Base-by-base conservation (phyloP, 2,888 invertebrate species). In the Atethmia centrago region DNA sequence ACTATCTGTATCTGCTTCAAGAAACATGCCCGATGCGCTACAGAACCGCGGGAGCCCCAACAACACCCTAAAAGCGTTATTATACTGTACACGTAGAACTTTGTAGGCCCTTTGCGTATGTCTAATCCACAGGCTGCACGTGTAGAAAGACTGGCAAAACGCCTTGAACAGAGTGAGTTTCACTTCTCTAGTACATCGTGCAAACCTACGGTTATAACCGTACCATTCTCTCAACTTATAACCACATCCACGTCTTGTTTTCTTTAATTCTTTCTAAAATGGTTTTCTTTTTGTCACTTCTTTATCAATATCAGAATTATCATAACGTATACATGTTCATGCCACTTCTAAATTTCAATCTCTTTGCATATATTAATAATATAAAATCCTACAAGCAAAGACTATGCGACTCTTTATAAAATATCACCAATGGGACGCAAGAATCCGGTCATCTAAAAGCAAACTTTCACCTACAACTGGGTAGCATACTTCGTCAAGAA, bases 401-500 rank as follows among this genome's bases (percentile, higher is more conserved):
- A 74, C 62, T 58, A 78, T 66, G 51, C 40, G 53, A 67, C 55
- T 71, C 65, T 69, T 74, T 68, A 68, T 80, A 72, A 91, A 91
- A 91, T 86, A 89, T 82, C 86, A 83, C 86, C 84, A 85, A 88
- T 77, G 79, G 86, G 78, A 90, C 88, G 88, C 88, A 88, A 91
- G 90, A 92, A 92, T 89, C 87, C 89, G 88, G 87, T 89, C 89
- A 84, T 81, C 88, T 88, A 88, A 92, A 93, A 92, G 87, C 92
- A 94, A 95, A 95, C 92, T 95, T 95, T 85, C 88, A 88, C 81
- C 81, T 86, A 91, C 88, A 91, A 91, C 90, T 87, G 91, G 90
- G 76, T 79, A 80, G 92, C 94, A 95, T 95, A 94, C 93, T 95
- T 95, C 89, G 88, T 90, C 90, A 95, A 95, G 94, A 95, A 95